A percentile compares a stretch with the other conserved stretches of the same genome.
Evolutionary conservation across 2,113 vertebrate genomes (phyloP).

Genomic region (Ciconia maguari): DNA sequence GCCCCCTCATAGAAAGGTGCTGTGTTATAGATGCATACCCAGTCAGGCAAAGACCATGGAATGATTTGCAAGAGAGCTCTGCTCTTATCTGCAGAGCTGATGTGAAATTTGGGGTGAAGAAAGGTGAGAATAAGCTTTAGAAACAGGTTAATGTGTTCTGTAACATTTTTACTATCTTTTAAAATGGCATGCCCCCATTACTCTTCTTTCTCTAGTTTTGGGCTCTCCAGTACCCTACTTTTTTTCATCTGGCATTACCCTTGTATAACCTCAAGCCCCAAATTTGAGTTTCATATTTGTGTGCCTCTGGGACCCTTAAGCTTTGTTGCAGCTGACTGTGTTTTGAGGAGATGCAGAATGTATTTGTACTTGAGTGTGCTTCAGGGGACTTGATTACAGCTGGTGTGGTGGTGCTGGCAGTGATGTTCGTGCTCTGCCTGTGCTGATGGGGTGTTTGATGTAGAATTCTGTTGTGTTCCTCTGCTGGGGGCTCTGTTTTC

Average conservation of each 20-base stretch:
- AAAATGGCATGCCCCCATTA: not conserved
- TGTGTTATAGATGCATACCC: not conserved
- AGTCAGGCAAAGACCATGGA: not conserved
- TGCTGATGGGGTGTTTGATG: not conserved
- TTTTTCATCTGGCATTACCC: not conserved
- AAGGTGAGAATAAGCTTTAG: not conserved
- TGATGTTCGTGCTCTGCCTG: not conserved
- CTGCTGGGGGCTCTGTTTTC: not conserved
- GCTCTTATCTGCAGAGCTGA: not conserved
- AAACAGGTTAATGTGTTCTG: not conserved
- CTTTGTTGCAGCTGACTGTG: not conserved
- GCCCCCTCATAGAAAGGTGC: not conserved
- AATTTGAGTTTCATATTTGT: not conserved
- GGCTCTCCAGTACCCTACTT: not conserved
- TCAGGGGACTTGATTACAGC: not conserved
- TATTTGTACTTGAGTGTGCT: not conserved
- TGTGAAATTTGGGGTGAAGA: not conserved
- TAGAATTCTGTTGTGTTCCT: not conserved
- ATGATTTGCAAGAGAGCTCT: not conserved
- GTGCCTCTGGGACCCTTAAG: not conserved
- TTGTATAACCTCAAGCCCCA: not conserved
- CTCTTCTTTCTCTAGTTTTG: not conserved
- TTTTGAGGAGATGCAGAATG: not conserved
- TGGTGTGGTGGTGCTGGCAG: not conserved
- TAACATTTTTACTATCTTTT: not conserved